These are phyloP conservation scores for Crambe crambe DNA, from an alignment of 37 sponge, comb jelly and placozoan genomes.

Conservation along the genomic window DNA sequence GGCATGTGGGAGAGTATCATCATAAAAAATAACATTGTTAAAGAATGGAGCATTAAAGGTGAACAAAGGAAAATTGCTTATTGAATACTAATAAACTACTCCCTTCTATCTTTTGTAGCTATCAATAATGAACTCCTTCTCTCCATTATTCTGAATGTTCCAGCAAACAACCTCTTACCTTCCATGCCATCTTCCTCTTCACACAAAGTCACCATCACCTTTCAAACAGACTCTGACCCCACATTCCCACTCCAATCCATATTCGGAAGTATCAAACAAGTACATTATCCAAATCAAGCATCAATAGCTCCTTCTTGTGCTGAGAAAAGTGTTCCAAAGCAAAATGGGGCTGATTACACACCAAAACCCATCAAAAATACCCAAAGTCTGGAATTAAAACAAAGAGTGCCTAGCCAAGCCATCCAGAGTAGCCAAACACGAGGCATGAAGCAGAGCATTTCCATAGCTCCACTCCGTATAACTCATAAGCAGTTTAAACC, in stretches of 20 bases:
- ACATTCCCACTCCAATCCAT: neutral
- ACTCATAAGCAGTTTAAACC: neutral
- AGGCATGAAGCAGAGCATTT: slow-evolving; percentile 1
- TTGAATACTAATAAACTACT: too few relatives aligned
- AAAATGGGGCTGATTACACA: too few relatives aligned
- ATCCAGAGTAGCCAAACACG: too few relatives aligned
- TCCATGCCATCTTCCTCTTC: slow-evolving; percentile 8
- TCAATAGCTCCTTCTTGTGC: neutral
- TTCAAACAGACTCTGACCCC: slow-evolving; percentile 3
- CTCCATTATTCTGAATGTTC: neutral
- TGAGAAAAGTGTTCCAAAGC: too few relatives aligned
- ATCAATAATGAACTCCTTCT: neutral
- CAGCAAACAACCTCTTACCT: slow-evolving; percentile 20
- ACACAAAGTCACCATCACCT: slow-evolving; percentile 12
- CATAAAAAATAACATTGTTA: slow-evolving; percentile 3
- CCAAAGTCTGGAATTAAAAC: too few relatives aligned
- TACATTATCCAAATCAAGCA: neutral
- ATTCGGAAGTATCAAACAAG: slow-evolving; percentile 3
- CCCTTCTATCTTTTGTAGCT: neutral
- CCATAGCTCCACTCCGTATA: neutral
- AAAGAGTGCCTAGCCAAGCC: too few relatives aligned
- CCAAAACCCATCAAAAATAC: too few relatives aligned
- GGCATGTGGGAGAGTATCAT: slow-evolving; percentile 30
- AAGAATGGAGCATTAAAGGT: slow-evolving; percentile 28
- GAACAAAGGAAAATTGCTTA: neutral